Evolutionary conservation across 2,797 vertebrate species (phyloP).

Genomic region (Syngnathus rostellatus): DNA sequence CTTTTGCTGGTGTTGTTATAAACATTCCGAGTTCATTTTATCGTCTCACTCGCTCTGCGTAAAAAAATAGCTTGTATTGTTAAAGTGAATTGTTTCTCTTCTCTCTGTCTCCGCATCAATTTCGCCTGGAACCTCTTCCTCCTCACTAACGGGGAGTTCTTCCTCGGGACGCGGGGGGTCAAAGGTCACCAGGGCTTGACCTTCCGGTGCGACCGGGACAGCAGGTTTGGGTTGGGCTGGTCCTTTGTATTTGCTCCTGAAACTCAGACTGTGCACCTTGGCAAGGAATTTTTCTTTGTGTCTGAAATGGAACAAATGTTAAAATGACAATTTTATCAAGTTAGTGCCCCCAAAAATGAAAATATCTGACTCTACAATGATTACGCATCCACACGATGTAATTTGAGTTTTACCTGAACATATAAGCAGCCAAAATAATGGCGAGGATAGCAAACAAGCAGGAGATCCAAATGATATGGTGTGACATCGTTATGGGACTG

Average conservation of each 20-base stretch:
- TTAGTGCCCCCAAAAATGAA: not conserved
- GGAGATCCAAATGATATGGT: conserved; percentile 37
- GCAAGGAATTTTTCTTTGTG: conserved; percentile 39
- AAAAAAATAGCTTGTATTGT: conserved; percentile 68
- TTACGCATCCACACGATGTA: too few species aligned
- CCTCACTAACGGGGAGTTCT: not conserved
- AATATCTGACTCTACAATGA: too few species aligned
- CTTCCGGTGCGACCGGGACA: conserved; percentile 30
- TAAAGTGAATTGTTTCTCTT: conserved; percentile 49
- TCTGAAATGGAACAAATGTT: conserved; percentile 35
- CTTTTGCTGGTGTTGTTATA: not conserved
- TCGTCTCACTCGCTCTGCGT: conserved; percentile 10
- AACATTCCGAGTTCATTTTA: not conserved
- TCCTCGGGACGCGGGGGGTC: conserved; percentile 6
- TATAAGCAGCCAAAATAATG: conserved; percentile 29
- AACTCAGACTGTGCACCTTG: conserved; percentile 40
- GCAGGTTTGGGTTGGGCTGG: conserved; percentile 7
- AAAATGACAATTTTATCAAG: not conserved
- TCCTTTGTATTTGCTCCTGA: conserved; percentile 6
- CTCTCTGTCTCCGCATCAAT: conserved; percentile 18
- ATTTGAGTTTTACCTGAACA: conserved; percentile 42
- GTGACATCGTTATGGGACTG: rapidly evolving
- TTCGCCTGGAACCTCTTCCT: conserved; percentile 19
- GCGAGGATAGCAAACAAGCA: conserved; percentile 24
- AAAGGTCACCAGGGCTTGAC: conserved; percentile 39